Base-by-base conservation (phyloP, 1,140 invertebrate species). In the Dreissena polymorpha region DNA sequence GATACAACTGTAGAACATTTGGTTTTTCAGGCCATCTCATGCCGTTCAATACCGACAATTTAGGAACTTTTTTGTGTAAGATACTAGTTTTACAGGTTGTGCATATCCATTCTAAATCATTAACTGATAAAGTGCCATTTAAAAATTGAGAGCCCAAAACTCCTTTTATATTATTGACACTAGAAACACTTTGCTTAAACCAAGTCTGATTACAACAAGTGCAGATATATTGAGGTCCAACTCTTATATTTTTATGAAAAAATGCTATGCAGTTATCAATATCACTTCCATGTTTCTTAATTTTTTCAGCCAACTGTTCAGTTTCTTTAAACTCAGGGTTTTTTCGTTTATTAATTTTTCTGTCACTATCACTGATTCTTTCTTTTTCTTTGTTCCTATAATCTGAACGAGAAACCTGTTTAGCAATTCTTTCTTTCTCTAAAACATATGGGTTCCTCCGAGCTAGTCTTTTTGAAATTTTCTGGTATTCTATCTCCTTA, bases 11-110 rank as follows among this genome's bases (percentile, higher is more conserved):
- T 13, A 88, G 50, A 57, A 78, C 79, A 53, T 75, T 55, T 53
- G 87, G 85, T 69, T 74, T 81, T 82, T 55, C 39, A 18, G 85
- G 82, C 72, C 79, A 86, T 60, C 67, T 65, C 72, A 86, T 86
- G 27, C 79, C 74, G 81, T 86, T 86, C 68, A 25, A 49, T 21
- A 82, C 63, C n/a, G 85, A 81, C n/a, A 85, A 64, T 69, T 64
- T 74, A 29, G 85, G 83, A 23, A 77, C 23, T 80, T 80, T 85
- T 10, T 39, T 23, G 16, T 53, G 57, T 21, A 49, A 63, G 57
- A 86, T 63, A 23, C n/a, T 53, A 7, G 39, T 23, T 71, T 69
- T 53, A 77, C 84, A 85, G 18, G 84, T 85, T 27, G 25, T 71
- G 77, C 84, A 85, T 10, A 85, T 68, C 77, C 77, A 85, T 51